Percentiles rank a stretch among this genome's conserved stretches.
Conservation (phyloP, 1,140 invertebrate species). For the Agrypnia vestita region DNA sequence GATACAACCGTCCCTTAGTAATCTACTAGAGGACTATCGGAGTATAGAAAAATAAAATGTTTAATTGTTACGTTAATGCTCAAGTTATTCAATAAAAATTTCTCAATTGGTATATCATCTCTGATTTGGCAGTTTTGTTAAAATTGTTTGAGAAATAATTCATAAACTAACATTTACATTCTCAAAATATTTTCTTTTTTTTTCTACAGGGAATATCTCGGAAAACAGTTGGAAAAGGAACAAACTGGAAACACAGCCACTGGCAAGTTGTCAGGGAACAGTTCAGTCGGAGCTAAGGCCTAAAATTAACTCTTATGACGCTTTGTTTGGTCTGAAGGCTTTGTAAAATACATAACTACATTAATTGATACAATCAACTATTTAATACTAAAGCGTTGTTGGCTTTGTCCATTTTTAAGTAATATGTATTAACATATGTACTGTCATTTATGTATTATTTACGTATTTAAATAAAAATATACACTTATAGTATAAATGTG, state of each 20-base stretch:
- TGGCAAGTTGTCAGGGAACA: slow-evolving; percentile 68
- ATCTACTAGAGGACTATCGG: no score
- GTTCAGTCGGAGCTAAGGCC: slow-evolving; percentile 78
- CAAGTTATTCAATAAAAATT: no score
- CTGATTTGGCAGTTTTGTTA: no score
- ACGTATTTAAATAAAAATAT: background rate
- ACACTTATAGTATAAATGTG: slow-evolving; percentile 8
- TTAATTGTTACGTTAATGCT: no score
- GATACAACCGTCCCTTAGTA: no score
- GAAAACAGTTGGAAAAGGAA: slow-evolving; percentile 95
- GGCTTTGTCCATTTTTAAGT: background rate
- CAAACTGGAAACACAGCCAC: slow-evolving; percentile 70
- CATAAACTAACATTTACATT: no score
- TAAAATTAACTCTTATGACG: slow-evolving; percentile 65
- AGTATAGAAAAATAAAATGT: no score
- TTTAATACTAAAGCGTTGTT: background rate
- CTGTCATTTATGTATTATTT: slow-evolving; percentile 1
- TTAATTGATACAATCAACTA: no score
- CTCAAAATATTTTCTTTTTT: slow-evolving; percentile 22
- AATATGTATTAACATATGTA: background rate
- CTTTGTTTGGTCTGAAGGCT: background rate
- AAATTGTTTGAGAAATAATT: no score
- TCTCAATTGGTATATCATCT: no score
- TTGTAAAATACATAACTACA: slow-evolving; percentile 8
- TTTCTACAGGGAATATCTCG: slow-evolving; percentile 92